Evolutionary conservation across 2,888 invertebrate genomes (phyloP).

Genomic region (Resseliella maxima): DNA sequence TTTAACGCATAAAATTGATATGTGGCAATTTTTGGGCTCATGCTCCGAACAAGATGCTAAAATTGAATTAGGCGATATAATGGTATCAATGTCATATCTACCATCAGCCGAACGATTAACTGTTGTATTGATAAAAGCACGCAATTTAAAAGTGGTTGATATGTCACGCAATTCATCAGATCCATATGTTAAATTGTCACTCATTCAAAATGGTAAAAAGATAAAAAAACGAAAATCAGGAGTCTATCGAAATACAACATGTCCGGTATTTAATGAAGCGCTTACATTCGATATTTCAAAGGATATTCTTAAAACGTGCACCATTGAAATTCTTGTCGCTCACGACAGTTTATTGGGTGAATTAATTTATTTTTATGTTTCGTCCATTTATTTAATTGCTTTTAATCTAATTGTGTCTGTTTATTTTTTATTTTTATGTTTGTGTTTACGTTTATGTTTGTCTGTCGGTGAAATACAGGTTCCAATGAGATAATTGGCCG

Average conservation of each 20-base stretch:
- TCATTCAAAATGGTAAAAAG: conserved; percentile 87
- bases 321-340: conserved; percentile 72
- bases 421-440: neutral
- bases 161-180: conserved; percentile 91
- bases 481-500: conserved; percentile 70
- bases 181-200: conserved; percentile 93
- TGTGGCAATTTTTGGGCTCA: conserved; percentile 71
- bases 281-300: conserved; percentile 90
- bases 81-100: conserved; percentile 90
- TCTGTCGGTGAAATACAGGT: conserved; percentile 63
- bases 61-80: conserved; percentile 89
- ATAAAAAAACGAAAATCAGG: conserved; percentile 95
- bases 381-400: neutral
- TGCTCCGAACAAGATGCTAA: conserved; percentile 72
- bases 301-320: conserved; percentile 70
- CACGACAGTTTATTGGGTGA: conserved; percentile 73
- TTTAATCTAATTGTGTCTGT: neutral
- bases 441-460: conserved; percentile 46
- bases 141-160: conserved; percentile 92
- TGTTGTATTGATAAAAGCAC: conserved; percentile 89
- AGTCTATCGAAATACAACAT: conserved; percentile 86
- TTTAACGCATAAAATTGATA: conserved; percentile 70
- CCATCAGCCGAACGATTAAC: conserved; percentile 92
- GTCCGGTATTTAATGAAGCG: conserved; percentile 93
- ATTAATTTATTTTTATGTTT: conserved; percentile 45